Evolutionary conservation across 2,888 invertebrate species (phyloP).

Genomic region (Hypsopygia costalis): DNA sequence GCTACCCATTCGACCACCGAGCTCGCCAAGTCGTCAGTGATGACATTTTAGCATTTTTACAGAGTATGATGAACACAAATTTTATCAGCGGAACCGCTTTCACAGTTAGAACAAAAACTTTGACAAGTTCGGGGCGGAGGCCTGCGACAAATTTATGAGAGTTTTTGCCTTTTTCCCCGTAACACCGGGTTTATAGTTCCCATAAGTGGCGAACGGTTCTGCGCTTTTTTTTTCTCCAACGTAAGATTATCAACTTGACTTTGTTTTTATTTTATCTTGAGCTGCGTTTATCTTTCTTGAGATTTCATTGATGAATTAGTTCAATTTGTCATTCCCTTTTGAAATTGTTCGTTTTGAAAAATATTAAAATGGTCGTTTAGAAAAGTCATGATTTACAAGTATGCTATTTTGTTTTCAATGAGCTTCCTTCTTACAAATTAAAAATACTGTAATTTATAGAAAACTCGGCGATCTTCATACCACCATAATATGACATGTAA

Average conservation of each 20-base stretch:
- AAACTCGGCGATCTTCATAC: too few species aligned
- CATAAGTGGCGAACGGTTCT: conserved; percentile 40
- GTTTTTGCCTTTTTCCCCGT: conserved; percentile 35
- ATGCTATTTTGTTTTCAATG: too few species aligned
- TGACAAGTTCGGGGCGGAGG: conserved; percentile 28
- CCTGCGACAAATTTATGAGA: conserved; percentile 59
- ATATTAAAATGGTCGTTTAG: too few species aligned
- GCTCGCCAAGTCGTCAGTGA: too few species aligned
- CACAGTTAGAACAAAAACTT: conserved; percentile 29
- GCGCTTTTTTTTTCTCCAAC: conserved; percentile 28
- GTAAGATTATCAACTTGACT: conserved; percentile 41
- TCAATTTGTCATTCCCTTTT: background rate
- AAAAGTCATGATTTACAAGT: too few species aligned
- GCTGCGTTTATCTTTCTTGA: conserved; percentile 32
- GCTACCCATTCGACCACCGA: too few species aligned
- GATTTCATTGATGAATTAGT: conserved; percentile 26
- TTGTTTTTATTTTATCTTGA: conserved; percentile 38
- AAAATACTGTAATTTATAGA: too few species aligned
- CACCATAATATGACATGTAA: too few species aligned
- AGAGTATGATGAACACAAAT: too few species aligned
- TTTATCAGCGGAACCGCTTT: conserved; percentile 3
- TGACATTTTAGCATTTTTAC: too few species aligned
- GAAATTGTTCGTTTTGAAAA: too few species aligned
- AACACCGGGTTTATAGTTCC: conserved; percentile 36
- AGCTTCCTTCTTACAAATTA: too few species aligned